Base-by-base conservation (phyloP, 2,888 invertebrate genomes). In the Andrena bucephala region DNA sequence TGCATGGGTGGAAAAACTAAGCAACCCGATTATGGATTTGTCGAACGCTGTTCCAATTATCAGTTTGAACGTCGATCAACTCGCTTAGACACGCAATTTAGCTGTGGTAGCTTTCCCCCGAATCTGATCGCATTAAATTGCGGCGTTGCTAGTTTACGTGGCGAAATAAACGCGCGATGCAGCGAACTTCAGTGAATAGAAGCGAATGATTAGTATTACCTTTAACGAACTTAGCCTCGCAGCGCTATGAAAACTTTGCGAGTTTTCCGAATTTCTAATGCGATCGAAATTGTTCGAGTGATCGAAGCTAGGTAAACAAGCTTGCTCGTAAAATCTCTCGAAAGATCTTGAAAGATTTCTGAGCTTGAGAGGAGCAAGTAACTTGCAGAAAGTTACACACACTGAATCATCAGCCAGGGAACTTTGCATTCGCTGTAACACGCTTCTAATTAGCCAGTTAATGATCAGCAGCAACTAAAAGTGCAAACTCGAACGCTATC, bases 101-200 rank as follows among this genome's bases (percentile, higher is more conserved):
- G 69, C 59, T 48, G 52, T 42, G 81, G 52, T 50, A 67, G 68
- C 20, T 60, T 42, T 52, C 78, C 36, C 16, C n/a, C 20, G 52
- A 52, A 78, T 70, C 70, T 78, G 80, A 77, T 77, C 70, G 70
- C 66, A 54, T 78, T 70, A 80, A 80, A 71, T 42, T 31, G 3
- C 20, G 16, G 24, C 78, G 48, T 71, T 66, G 68, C 79, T 80
- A 78, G 78, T 80, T 80, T 71, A 42, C 70, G 59, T 27, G 27
- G 31, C 24, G 65, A 70, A 66, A 80, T 70, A 65, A 70, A 52
- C 78, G 16, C 4, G 63, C n/a, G 27, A 42, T 36, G 16, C 13
- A 31, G 42, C 1, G 78, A 50, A 57, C 48, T 5, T 27, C 48
- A 48, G 29, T 7, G 29, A 16, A 42, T 16, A 42, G 42, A 42